Evolutionary conservation across 2,888 invertebrate species (phyloP).

Genomic region (Tipula lateralis): DNA sequence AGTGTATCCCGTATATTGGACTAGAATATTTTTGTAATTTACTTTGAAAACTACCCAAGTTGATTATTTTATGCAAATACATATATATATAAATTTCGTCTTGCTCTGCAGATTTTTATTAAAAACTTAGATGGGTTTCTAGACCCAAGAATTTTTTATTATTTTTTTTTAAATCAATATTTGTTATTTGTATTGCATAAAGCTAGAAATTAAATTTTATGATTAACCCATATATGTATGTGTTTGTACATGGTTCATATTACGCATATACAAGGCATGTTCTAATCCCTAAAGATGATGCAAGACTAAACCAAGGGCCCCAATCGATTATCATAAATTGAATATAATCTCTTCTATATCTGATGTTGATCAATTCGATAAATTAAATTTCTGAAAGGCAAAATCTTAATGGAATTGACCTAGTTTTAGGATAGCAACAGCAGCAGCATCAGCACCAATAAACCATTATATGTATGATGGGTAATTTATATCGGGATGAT

Average conservation of each 20-base stretch:
- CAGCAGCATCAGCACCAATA: not conserved
- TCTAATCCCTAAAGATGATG: not conserved
- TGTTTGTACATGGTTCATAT: too few relatives aligned
- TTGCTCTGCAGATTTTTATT: not conserved
- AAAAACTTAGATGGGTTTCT: not conserved
- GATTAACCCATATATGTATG: not conserved
- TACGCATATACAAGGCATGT: not conserved
- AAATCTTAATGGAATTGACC: conserved; percentile 6
- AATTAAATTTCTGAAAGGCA: not conserved
- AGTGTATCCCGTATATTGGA: not conserved
- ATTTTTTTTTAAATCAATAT: not conserved
- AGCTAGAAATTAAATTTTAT: not conserved
- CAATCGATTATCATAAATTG: not conserved
- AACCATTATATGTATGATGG: too few relatives aligned
- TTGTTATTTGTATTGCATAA: not conserved
- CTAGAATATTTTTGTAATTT: not conserved
- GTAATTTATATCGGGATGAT: not conserved
- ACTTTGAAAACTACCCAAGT: not conserved
- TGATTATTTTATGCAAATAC: not conserved
- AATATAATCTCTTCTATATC: not conserved
- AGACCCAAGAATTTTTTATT: not conserved
- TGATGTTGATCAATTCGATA: not conserved
- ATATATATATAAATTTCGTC: not conserved
- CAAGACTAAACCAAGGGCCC: not conserved
- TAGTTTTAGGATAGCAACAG: not conserved